Percentiles rank a stretch among this genome's conserved stretches.
Conservation (phyloP, 2,113 vertebrate genomes). For the Periophthalmus modestus region DNA sequence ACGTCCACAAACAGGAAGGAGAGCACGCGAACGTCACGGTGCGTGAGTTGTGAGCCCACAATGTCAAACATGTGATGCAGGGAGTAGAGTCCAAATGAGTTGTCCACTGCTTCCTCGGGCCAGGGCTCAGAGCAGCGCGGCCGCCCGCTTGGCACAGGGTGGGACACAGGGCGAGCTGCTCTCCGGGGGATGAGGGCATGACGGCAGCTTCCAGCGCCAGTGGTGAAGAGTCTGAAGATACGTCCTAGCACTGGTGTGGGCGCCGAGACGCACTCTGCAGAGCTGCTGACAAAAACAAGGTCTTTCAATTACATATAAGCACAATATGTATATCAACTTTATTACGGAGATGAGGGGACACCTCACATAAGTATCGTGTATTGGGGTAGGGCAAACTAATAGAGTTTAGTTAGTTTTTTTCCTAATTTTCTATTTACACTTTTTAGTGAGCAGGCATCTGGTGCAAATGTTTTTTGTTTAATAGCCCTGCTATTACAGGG, state of each 20-base stretch:
- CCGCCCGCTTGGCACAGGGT: slow-evolving; percentile 53
- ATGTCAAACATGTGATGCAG: slow-evolving; percentile 97
- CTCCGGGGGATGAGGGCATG: slow-evolving; percentile 3
- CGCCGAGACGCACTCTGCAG: not conserved
- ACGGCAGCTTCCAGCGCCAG: not conserved
- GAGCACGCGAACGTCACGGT: slow-evolving; percentile 90
- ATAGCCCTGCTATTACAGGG: not conserved
- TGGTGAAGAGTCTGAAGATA: slow-evolving; percentile 1
- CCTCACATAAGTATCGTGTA: too few relatives aligned
- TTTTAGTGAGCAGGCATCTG: too few relatives aligned
- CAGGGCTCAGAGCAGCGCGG: slow-evolving; percentile 78
- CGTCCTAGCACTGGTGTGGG: not conserved
- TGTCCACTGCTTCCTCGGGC: slow-evolving; percentile 87
- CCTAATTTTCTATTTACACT: too few relatives aligned
- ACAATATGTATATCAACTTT: too few relatives aligned
- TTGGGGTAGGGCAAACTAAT: too few relatives aligned
- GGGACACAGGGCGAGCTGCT: slow-evolving; percentile 15
- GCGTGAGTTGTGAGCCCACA: slow-evolving; percentile 94
- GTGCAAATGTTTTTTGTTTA: too few relatives aligned
- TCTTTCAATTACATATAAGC: too few relatives aligned
- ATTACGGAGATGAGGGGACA: too few relatives aligned
- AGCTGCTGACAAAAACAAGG: not conserved
- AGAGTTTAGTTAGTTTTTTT: too few relatives aligned
- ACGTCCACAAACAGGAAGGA: slow-evolving; percentile 98
- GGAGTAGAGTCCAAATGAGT: slow-evolving; percentile 91